Conservation (phyloP, 2,113 vertebrate genomes). For the Salvelinus namaycush region DNA sequence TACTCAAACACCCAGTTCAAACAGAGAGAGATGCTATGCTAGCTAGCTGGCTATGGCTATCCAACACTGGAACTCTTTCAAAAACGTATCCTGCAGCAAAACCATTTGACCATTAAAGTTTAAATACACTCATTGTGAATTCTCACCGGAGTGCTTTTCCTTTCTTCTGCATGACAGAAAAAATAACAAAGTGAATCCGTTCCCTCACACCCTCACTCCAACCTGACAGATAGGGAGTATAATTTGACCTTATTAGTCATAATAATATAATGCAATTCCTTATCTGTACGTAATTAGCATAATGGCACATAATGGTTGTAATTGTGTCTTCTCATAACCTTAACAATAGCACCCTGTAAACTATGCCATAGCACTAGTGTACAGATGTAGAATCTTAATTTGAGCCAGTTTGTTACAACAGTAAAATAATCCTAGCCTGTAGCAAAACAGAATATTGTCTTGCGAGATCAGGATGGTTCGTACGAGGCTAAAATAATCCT, state of each 20-base stretch:
- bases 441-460: no score
- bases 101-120: neutral
- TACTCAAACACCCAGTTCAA: no score
- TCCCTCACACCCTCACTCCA: conserved; percentile 21
- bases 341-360: conserved; percentile 52
- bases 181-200: neutral
- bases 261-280: conserved; percentile 45
- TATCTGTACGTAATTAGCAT: conserved; percentile 58
- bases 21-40: no score
- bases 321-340: conserved; percentile 57
- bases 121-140: neutral
- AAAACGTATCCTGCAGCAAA: neutral
- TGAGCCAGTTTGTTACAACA: no score
- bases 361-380: conserved; percentile 3
- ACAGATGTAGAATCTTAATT: neutral
- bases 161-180: neutral
- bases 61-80: no score
- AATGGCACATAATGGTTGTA: conserved; percentile 58
- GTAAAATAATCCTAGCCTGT: no score
- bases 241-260: conserved; percentile 39
- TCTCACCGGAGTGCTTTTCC: neutral
- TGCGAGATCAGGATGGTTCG: no score
- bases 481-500: no score
- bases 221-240: conserved; percentile 35
- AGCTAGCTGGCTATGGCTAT: no score